A percentile compares a stretch with the other conserved stretches of the same genome.
phyloP scores from a whole-genome alignment of 2,888 invertebrate genomes.

The Hanleya hanleyi region DNA sequence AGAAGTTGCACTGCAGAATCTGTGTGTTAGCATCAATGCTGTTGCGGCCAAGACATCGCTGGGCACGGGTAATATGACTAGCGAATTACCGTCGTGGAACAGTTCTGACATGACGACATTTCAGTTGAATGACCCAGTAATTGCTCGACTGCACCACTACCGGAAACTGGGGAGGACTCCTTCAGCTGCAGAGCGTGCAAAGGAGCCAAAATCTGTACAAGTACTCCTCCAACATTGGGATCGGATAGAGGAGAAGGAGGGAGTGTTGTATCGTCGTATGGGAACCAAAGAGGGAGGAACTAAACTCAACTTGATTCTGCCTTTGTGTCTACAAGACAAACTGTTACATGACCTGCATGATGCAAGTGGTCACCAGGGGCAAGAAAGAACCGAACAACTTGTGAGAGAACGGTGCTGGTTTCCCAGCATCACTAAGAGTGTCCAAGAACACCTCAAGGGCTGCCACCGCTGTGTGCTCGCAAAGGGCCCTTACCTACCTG shows the following conservation, averaged over 20 bases:
- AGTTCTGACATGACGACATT: not conserved
- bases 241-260: not conserved
- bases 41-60: too few species aligned
- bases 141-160: too few species aligned
- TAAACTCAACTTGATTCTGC: too few species aligned
- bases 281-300: too few species aligned
- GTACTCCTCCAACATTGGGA: not conserved
- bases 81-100: not conserved
- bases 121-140: too few species aligned
- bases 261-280: slow-evolving; percentile 2
- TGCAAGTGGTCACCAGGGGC: slow-evolving; percentile 7
- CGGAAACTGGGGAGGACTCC: too few species aligned
- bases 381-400: not conserved
- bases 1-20: not conserved
- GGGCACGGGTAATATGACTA: not conserved
- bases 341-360: slow-evolving; percentile 4
- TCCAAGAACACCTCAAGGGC: not conserved
- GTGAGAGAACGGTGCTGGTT: slow-evolving; percentile 6
- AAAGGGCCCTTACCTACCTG: not conserved
- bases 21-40: too few species aligned
- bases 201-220: not conserved
- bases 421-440: not conserved
- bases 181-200: too few species aligned
- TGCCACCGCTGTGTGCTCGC: slow-evolving; percentile 5
- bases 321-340: too few species aligned